Percentiles rank a stretch among this genome's conserved stretches.
Evolutionary conservation across 92 coral and sea anemone genomes (phyloP).

Genomic region (Actinernus sp.): DNA sequence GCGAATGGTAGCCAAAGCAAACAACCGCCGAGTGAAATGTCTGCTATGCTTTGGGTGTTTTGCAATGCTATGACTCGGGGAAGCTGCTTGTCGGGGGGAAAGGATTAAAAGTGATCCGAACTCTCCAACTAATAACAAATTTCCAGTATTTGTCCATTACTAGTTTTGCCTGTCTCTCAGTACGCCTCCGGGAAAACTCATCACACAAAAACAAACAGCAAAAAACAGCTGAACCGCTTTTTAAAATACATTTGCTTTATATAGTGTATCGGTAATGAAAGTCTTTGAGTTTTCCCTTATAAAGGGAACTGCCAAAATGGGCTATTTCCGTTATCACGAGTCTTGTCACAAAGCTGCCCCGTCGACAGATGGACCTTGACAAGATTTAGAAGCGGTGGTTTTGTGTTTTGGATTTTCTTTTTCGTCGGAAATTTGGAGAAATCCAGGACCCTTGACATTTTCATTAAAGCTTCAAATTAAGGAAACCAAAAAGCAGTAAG

Average conservation of each 20-base stretch:
- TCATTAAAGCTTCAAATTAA: neutral
- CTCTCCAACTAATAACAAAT: slow-evolving; percentile 62
- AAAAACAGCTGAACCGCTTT: slow-evolving; percentile 59
- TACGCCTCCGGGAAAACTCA: slow-evolving; percentile 39
- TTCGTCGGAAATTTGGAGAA: slow-evolving; percentile 15
- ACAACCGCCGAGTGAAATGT: slow-evolving; percentile 3
- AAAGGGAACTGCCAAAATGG: too few relatives aligned
- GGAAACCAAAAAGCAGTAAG: neutral
- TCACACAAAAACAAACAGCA: slow-evolving; percentile 45
- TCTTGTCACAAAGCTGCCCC: too few relatives aligned
- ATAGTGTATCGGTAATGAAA: slow-evolving; percentile 44
- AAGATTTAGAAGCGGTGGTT: slow-evolving; percentile 2
- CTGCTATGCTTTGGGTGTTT: slow-evolving; percentile 21
- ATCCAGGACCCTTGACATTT: neutral
- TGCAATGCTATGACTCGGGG: slow-evolving; percentile 21
- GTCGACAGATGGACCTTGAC: neutral
- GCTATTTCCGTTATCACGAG: too few relatives aligned
- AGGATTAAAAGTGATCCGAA: slow-evolving; percentile 24
- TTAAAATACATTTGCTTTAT: slow-evolving; percentile 35
- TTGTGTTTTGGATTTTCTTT: slow-evolving; percentile 6
- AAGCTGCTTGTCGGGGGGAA: slow-evolving; percentile 18
- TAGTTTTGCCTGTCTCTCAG: slow-evolving; percentile 28
- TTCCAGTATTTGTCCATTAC: slow-evolving; percentile 65
- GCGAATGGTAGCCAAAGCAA: slow-evolving; percentile 18
- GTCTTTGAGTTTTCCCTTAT: neutral